Conservation (phyloP, 2,888 invertebrate species). For the Carpatolechia fugitivella region DNA sequence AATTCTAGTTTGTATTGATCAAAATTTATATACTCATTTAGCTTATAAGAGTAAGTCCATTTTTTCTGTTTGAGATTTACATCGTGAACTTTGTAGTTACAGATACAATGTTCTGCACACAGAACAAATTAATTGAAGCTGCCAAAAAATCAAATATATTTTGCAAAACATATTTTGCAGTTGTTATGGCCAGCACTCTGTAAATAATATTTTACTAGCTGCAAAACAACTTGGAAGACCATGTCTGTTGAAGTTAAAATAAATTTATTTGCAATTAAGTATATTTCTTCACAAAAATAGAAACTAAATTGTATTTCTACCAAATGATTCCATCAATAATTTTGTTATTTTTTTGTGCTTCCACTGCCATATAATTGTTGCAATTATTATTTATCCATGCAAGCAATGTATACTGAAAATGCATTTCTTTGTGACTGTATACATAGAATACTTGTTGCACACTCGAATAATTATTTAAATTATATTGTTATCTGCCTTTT, state of each 20-base stretch:
- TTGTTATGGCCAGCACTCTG: too few relatives aligned
- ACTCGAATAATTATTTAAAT: conserved; percentile 51
- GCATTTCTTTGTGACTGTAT: conserved; percentile 7
- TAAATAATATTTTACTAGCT: too few relatives aligned
- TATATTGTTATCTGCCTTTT: conserved; percentile 15
- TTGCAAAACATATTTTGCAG: too few relatives aligned
- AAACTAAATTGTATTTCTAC: too few relatives aligned
- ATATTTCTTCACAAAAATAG: background rate
- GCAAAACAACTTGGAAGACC: too few relatives aligned
- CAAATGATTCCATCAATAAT: too few relatives aligned
- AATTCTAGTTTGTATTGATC: conserved; percentile 53
- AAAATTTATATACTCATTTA: conserved; percentile 69
- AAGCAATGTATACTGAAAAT: background rate
- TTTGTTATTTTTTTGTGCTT: background rate
- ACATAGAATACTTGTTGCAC: conserved; percentile 21
- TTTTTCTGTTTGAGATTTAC: background rate
- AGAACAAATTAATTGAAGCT: too few relatives aligned
- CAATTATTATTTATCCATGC: background rate
- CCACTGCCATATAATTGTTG: conserved; percentile 2
- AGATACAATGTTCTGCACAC: too few relatives aligned
- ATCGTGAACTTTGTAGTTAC: too few relatives aligned
- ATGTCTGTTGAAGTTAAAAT: too few relatives aligned
- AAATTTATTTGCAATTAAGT: background rate
- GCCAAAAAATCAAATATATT: too few relatives aligned
- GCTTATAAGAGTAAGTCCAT: conserved; percentile 19